Conservation (phyloP, 2,797 vertebrate species). For the Cichlasoma orientale region DNA sequence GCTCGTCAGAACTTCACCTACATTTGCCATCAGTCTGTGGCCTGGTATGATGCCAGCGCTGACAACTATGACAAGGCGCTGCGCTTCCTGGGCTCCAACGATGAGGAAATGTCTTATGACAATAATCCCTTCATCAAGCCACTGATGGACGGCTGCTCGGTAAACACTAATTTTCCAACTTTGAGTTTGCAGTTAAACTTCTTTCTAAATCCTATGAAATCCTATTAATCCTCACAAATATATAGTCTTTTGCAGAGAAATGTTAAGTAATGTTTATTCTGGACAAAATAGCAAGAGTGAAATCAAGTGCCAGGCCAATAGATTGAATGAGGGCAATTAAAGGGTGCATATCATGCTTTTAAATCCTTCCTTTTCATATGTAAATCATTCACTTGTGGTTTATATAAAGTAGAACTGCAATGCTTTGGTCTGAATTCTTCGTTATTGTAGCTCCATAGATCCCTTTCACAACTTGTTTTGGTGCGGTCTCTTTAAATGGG, state of each 20-base stretch:
- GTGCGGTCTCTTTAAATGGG: no score
- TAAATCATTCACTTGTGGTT: no score
- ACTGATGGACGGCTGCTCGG: slow-evolving; percentile 91
- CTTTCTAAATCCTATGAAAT: slow-evolving; percentile 26
- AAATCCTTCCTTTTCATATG: no score
- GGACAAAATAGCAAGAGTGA: background rate
- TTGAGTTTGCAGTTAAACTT: slow-evolving; percentile 38
- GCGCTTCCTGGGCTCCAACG: slow-evolving; percentile 96
- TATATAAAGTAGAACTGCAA: no score
- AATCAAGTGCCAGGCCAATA: background rate
- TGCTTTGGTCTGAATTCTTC: no score
- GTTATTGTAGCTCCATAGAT: no score
- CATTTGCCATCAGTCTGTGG: slow-evolving; percentile 94
- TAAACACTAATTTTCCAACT: slow-evolving; percentile 72
- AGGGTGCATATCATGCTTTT: no score
- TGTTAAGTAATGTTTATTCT: background rate
- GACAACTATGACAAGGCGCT: slow-evolving; percentile 93
- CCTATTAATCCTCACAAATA: slow-evolving; percentile 39
- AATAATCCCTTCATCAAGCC: slow-evolving; percentile 95
- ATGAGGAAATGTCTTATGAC: slow-evolving; percentile 98
- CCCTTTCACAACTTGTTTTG: no score
- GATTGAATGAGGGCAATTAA: background rate
- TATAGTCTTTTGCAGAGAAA: background rate
- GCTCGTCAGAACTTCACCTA: slow-evolving; percentile 98
- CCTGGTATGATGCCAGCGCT: slow-evolving; percentile 90